phyloP scores from a whole-genome alignment of 2,113 vertebrate species.

The Cisticola juncidis region DNA sequence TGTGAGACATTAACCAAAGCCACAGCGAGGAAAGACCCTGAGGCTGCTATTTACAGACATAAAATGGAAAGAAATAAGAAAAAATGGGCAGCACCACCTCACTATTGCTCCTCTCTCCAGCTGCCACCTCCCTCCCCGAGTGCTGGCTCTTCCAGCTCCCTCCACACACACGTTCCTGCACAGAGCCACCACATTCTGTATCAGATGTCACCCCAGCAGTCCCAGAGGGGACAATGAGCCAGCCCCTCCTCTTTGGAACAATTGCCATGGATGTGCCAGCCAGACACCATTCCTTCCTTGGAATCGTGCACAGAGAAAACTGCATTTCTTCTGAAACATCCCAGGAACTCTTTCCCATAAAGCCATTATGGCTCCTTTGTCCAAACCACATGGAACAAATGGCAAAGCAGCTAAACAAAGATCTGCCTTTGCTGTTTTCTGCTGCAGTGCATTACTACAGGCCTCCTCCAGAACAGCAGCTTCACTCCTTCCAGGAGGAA shows the following conservation, averaged over 20 bases:
- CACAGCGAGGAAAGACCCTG: neutral
- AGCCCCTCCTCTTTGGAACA: neutral
- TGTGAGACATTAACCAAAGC: neutral
- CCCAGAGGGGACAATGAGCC: neutral
- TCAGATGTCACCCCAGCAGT: neutral
- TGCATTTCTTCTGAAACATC: neutral
- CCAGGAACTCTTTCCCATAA: neutral
- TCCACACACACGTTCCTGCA: fast-evolving
- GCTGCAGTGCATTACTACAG: neutral
- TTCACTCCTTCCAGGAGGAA: neutral
- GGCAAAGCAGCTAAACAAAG: neutral
- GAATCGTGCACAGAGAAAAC: neutral
- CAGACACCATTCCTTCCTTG: neutral
- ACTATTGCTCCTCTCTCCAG: neutral
- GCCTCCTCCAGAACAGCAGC: neutral
- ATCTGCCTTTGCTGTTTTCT: neutral
- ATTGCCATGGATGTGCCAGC: neutral
- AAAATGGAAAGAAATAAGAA: neutral
- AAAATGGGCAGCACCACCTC: neutral
- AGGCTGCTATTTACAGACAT: neutral
- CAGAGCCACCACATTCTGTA: neutral
- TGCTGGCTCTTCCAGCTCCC: neutral
- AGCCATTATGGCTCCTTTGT: neutral
- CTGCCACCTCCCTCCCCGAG: neutral
- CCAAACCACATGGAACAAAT: neutral